Conservation (phyloP, 2,113 vertebrate genomes). For the Orthonyx spaldingii region DNA sequence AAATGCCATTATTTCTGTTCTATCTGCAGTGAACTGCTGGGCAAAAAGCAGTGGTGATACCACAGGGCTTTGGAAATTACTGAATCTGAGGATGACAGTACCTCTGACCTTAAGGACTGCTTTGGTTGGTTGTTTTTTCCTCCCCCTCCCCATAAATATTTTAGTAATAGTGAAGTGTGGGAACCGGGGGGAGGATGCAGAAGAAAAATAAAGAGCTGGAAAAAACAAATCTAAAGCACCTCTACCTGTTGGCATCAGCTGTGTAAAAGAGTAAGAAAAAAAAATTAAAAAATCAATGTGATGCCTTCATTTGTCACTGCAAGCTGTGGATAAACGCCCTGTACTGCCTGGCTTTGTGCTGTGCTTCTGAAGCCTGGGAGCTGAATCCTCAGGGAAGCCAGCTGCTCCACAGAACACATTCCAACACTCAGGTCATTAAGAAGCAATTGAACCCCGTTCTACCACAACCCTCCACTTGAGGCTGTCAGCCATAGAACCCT, state of each 20-base stretch:
- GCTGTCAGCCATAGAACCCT: neutral
- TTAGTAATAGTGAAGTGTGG: neutral
- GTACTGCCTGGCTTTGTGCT: neutral
- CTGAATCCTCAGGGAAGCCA: neutral
- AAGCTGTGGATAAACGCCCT: neutral
- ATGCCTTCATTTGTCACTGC: neutral
- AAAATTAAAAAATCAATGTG: neutral
- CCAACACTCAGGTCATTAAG: neutral
- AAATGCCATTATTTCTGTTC: neutral
- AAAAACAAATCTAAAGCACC: neutral
- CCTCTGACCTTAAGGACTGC: neutral
- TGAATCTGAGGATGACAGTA: neutral
- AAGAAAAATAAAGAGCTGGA: neutral
- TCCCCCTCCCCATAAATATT: neutral
- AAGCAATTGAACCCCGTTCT: neutral
- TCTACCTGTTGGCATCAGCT: neutral
- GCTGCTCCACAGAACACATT: neutral
- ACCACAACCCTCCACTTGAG: neutral
- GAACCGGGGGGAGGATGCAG: neutral
- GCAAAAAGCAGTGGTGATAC: neutral
- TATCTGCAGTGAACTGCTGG: neutral
- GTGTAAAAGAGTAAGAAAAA: neutral
- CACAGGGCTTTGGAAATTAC: neutral
- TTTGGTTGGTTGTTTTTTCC: neutral
- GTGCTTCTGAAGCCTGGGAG: neutral